Evolutionary conservation across 2,113 vertebrate species (phyloP).

Genomic region (Monopterus albus): DNA sequence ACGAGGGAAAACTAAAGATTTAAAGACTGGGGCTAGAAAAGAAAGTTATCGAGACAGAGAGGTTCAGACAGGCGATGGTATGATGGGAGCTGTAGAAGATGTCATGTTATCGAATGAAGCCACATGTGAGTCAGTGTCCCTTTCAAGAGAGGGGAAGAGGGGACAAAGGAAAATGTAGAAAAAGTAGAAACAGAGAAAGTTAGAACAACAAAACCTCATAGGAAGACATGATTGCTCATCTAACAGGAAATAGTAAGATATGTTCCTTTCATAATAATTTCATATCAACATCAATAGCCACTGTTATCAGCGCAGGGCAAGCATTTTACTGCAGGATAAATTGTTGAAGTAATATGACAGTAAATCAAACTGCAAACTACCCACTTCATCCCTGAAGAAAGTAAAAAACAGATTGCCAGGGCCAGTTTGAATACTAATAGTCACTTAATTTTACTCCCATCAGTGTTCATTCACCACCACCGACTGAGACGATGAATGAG

Average conservation of each 20-base stretch:
- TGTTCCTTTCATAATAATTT: conserved; percentile 30
- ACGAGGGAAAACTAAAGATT: conserved; percentile 9
- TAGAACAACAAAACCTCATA: conserved; percentile 21
- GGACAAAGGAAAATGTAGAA: neutral
- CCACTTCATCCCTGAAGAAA: conserved; percentile 18
- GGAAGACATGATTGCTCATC: conserved; percentile 16
- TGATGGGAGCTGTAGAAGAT: conserved; percentile 28
- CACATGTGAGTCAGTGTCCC: conserved; percentile 18
- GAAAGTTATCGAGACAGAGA: conserved; percentile 1
- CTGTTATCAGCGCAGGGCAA: neutral
- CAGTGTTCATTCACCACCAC: conserved; percentile 14
- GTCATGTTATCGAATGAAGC: conserved; percentile 28
- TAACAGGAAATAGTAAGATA: neutral
- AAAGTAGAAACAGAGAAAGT: conserved; percentile 24
- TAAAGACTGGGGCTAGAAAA: conserved; percentile 47
- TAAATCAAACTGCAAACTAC: conserved; percentile 57
- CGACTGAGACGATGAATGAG: conserved; percentile 50
- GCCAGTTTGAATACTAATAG: conserved; percentile 58
- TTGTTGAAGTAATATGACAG: conserved; percentile 29
- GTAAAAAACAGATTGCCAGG: conserved; percentile 20
- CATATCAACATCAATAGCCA: conserved; percentile 24
- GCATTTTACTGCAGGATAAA: conserved; percentile 32
- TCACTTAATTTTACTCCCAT: conserved; percentile 43
- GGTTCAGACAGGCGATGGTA: conserved; percentile 41
- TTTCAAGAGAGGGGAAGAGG: conserved; percentile 19